Conservation (phyloP, 1,140 invertebrate genomes). For the Lerema accius region DNA sequence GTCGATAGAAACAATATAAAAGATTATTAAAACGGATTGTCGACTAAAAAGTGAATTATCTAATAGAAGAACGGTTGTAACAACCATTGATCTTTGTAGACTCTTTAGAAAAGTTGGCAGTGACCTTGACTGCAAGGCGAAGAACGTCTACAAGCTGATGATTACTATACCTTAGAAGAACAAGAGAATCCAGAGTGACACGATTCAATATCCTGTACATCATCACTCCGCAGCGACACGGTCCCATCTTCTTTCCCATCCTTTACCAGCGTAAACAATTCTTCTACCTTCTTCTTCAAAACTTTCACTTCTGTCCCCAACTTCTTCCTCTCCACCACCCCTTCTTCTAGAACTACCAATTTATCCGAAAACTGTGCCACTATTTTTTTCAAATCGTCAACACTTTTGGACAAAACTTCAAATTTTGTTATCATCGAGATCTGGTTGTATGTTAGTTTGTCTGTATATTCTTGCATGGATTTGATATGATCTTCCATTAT, state of each 20-base stretch:
- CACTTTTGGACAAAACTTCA: slow-evolving; percentile 55
- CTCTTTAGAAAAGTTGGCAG: too few relatives aligned
- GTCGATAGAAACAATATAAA: too few relatives aligned
- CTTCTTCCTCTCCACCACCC: slow-evolving; percentile 45
- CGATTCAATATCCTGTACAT: slow-evolving; percentile 61
- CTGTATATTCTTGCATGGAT: slow-evolving; percentile 52
- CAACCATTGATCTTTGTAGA: too few relatives aligned
- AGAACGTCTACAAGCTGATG: not conserved
- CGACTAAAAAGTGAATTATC: too few relatives aligned
- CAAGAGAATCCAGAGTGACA: slow-evolving; percentile 67
- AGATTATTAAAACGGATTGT: too few relatives aligned
- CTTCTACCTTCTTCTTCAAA: slow-evolving; percentile 62
- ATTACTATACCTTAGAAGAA: slow-evolving; percentile 64
- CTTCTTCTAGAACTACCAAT: slow-evolving; percentile 51
- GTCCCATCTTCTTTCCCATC: slow-evolving; percentile 69
- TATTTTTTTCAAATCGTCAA: slow-evolving; percentile 58
- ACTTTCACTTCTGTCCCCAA: slow-evolving; percentile 54
- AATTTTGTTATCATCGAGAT: slow-evolving; percentile 58
- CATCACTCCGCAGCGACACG: slow-evolving; percentile 51
- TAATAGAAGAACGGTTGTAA: too few relatives aligned
- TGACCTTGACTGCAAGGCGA: too few relatives aligned
- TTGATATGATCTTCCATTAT: slow-evolving; percentile 40
- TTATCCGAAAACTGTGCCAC: slow-evolving; percentile 55
- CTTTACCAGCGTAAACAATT: slow-evolving; percentile 62
- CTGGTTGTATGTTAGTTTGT: slow-evolving; percentile 57